Base-by-base conservation (phyloP, 2,797 vertebrate genomes). In the Halcyon leucocephala region DNA sequence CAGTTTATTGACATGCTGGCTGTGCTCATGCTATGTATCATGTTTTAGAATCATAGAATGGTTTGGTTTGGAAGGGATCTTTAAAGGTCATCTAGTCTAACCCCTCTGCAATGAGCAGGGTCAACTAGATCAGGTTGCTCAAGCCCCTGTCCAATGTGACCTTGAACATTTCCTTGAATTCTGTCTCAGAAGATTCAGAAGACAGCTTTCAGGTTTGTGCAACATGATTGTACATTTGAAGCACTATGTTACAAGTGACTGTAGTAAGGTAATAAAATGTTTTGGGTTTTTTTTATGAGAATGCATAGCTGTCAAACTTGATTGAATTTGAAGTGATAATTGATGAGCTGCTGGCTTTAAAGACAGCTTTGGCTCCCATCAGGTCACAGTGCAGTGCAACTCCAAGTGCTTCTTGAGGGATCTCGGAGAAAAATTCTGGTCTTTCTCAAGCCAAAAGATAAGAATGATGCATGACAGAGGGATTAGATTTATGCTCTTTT, bases 261-360 rank as follows among this genome's bases (percentile, higher is more conserved):
- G 79, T 82, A 86, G 64, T 29, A 62, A 42, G 48, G 70, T 88
- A 88, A 79, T 92, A 87, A 96, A 86, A 82, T 77, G 18, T 60
- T 89, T 86, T 83, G 4, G 48, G 24, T 5, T 39, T 7, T 52
- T 52, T 87, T 74, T 87, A 90, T 90, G 81, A 96, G 89, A 96
- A 96, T 95, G 96, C 93, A 78, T 35, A 81, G n/a, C 46, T 95
- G 60, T 89, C 57, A 81, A 62, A n/a, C 61, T 84, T 83, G 22
- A 8, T 93, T 86, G 74, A 60, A 92, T 95, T 88, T 86, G 86
- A 93, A 89, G 41, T 69, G 61, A 58, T 90, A 93, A 95, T 80
- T 2, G 1, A 33, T 94, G 76, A n/a, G 24, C 85, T 89, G 10
- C 39, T 51, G 51, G 71, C 52, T 95, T 95, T 41, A 67, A 70